Conservation (phyloP, 2,113 vertebrate species). For the Aptenodytes forsteri region DNA sequence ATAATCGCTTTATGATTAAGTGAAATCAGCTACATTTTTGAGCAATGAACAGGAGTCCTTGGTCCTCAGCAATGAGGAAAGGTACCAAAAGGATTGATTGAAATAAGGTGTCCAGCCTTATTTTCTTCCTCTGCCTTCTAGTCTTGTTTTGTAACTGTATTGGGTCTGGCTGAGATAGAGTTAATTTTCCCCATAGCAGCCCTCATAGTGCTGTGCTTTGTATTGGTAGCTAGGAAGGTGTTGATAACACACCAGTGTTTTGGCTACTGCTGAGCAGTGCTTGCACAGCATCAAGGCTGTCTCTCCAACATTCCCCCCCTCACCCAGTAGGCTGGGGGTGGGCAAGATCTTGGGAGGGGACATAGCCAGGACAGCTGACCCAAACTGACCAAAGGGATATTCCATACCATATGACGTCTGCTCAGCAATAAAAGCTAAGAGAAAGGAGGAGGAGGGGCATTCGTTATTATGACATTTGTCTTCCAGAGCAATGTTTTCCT, state of each 20-base stretch:
- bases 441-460: too few species aligned
- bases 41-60: background rate
- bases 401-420: background rate
- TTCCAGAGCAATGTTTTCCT: background rate
- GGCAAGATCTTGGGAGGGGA: background rate
- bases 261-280: background rate
- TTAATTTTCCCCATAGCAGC: background rate
- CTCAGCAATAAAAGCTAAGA: background rate
- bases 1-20: background rate
- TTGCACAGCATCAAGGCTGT: background rate
- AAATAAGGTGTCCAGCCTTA: background rate
- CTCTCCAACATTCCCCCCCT: background rate
- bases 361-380: background rate
- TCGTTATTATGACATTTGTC: too few species aligned
- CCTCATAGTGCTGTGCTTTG: background rate
- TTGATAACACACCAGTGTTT: background rate
- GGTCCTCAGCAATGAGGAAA: background rate
- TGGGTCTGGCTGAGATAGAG: background rate
- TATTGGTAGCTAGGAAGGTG: background rate
- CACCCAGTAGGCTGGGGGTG: background rate
- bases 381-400: background rate
- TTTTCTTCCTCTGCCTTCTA: background rate
- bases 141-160: background rate
- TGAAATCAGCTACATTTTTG: background rate
- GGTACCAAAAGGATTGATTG: background rate